Evolutionary conservation across 2,888 invertebrate genomes (phyloP).

Genomic region (Drosophila meridiana): DNA sequence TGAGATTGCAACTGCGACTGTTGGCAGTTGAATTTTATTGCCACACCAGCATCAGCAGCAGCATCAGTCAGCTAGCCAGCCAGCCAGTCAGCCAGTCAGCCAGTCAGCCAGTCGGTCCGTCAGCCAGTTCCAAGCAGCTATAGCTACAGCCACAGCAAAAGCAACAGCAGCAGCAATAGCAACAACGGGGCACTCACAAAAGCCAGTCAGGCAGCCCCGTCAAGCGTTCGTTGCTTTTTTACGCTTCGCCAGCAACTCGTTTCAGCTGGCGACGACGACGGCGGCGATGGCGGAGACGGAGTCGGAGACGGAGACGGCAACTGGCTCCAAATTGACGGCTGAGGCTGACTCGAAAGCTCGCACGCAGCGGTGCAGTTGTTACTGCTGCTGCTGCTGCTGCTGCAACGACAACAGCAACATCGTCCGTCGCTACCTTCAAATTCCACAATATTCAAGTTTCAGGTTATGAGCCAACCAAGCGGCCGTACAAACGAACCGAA

Average conservation of each 20-base stretch:
- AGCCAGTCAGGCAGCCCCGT: slow-evolving; percentile 55
- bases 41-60: slow-evolving; percentile 67
- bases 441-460: slow-evolving; percentile 81
- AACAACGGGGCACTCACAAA: slow-evolving; percentile 46
- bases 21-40: slow-evolving; percentile 76
- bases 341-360: slow-evolving; percentile 75
- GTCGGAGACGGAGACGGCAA: slow-evolving; percentile 22
- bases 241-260: slow-evolving; percentile 80
- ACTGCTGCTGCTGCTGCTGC: slow-evolving; percentile 36
- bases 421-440: slow-evolving; percentile 75
- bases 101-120: slow-evolving; percentile 16
- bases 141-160: slow-evolving; percentile 22
- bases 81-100: slow-evolving; percentile 19
- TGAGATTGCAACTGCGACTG: slow-evolving; percentile 58
- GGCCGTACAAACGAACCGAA: slow-evolving; percentile 48
- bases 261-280: slow-evolving; percentile 60
- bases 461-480: slow-evolving; percentile 77
- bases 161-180: slow-evolving; percentile 29
- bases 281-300: slow-evolving; percentile 1
- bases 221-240: slow-evolving; percentile 58
- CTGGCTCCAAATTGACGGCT: slow-evolving; percentile 78
- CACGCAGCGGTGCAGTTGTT: slow-evolving; percentile 71
- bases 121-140: slow-evolving; percentile 29
- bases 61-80: slow-evolving; percentile 15
- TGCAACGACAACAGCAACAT: slow-evolving; percentile 21